Conservation (phyloP, 2,113 vertebrate genomes). For the Glaucomys volans region DNA sequence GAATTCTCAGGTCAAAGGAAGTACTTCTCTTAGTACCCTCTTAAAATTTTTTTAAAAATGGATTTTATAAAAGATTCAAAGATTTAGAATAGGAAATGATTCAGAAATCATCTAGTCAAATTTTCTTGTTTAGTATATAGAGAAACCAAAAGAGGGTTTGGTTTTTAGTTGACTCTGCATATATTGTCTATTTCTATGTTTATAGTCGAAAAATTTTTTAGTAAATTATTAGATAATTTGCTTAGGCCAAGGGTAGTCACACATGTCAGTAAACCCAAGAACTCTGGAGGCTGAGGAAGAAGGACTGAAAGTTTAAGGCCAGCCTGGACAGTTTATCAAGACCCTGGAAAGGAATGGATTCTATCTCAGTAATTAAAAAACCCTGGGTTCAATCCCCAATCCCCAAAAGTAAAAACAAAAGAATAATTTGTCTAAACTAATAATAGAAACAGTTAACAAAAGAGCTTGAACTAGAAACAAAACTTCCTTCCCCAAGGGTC, state of each 20-base stretch:
- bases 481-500: neutral
- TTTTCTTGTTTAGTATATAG: neutral
- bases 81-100: constrained; percentile 31
- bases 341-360: no score
- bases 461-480: neutral
- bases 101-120: constrained; percentile 7
- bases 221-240: neutral
- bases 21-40: neutral
- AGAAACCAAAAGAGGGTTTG: neutral
- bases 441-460: neutral
- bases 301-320: no score
- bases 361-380: no score
- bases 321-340: no score
- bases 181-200: neutral
- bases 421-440: neutral
- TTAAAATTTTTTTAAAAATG: no score
- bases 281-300: no score
- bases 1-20: neutral
- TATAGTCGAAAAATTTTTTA: neutral
- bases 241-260: no score
- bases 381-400: no score
- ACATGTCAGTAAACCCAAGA: no score
- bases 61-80: neutral
- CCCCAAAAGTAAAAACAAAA: no score
- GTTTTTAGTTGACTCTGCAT: neutral